Evolutionary conservation across 2,113 vertebrate genomes (phyloP).

Genomic region (Tachuris rubrigastra): DNA sequence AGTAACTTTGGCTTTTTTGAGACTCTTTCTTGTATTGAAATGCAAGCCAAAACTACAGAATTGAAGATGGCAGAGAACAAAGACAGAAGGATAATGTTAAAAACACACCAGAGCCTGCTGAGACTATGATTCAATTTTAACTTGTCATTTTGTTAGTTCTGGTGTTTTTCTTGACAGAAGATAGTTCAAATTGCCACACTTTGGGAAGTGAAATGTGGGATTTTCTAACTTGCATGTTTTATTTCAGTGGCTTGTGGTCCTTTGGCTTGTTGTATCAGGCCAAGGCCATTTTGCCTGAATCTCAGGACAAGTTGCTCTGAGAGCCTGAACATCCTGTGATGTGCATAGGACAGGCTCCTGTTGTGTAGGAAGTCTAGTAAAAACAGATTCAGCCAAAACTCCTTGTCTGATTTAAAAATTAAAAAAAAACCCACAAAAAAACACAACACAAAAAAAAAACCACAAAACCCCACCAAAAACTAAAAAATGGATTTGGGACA

Average conservation of each 20-base stretch:
- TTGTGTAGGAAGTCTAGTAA: not conserved
- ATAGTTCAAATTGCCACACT: not conserved
- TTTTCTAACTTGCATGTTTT: not conserved
- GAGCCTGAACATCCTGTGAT: not conserved
- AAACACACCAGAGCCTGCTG: not conserved
- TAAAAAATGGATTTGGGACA: no score
- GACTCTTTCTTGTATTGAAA: not conserved
- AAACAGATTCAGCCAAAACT: not conserved
- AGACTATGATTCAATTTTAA: not conserved
- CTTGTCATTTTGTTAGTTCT: not conserved
- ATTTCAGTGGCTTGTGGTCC: not conserved
- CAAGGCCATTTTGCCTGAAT: not conserved
- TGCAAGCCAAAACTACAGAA: not conserved
- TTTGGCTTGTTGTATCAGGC: not conserved
- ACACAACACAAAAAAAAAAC: no score
- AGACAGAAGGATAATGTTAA: not conserved
- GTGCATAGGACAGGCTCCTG: not conserved
- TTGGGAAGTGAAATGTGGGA: not conserved
- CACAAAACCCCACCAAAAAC: not conserved
- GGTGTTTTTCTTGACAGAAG: not conserved
- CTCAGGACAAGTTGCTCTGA: not conserved
- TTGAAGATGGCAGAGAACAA: not conserved
- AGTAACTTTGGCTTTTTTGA: not conserved
- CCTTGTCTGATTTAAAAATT: not conserved
- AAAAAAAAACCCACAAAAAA: no score